Conservation (phyloP, 2,888 invertebrate species). For the Phyllotreta striolata region DNA sequence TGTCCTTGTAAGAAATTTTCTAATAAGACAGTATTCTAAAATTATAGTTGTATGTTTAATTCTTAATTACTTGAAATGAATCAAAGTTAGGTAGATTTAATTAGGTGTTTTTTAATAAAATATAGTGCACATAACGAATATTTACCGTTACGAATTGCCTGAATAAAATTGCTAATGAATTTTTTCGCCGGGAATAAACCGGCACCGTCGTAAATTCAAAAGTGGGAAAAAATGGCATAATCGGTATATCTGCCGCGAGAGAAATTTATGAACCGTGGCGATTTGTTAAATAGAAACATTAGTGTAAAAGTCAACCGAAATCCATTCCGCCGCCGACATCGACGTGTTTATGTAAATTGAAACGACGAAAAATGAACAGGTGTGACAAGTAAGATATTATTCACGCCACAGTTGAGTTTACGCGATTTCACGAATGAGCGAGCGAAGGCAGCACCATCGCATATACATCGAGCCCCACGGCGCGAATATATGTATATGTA, state of each 20-base stretch:
- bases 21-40: no score
- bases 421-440: slow-evolving; percentile 35
- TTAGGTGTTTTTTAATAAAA: no score
- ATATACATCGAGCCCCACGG: slow-evolving; percentile 11
- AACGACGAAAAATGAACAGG: slow-evolving; percentile 40
- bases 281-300: slow-evolving; percentile 40
- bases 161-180: no score
- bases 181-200: no score
- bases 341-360: slow-evolving; percentile 41
- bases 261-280: slow-evolving; percentile 29
- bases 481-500: slow-evolving; percentile 13
- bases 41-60: no score
- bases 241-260: slow-evolving; percentile 13
- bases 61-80: no score
- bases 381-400: slow-evolving; percentile 42
- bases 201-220: no score
- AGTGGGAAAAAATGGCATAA: slow-evolving; percentile 17
- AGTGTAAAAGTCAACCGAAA: slow-evolving; percentile 35
- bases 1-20: no score
- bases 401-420: slow-evolving; percentile 38
- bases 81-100: no score
- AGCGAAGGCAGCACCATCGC: slow-evolving; percentile 13
- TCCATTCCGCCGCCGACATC: slow-evolving; percentile 33
- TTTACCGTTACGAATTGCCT: no score
- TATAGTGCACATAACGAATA: no score